phyloP scores from a whole-genome alignment of 92 coral and sea anemone species.

The Palythoa grandiflora region DNA sequence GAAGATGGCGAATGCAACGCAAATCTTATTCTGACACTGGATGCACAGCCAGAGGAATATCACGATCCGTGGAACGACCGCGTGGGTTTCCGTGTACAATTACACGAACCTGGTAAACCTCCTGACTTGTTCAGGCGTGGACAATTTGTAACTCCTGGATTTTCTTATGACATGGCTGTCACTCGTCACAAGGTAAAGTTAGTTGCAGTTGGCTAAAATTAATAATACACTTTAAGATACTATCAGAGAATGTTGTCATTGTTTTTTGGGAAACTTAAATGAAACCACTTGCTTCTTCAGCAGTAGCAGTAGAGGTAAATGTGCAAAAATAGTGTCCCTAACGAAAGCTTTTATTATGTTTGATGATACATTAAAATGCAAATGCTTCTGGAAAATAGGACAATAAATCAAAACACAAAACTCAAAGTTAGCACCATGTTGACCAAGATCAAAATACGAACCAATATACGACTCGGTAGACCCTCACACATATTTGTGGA shows the following conservation, averaged over 20 bases:
- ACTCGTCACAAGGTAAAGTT: slow-evolving; percentile 3
- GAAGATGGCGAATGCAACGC: neutral
- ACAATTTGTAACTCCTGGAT: slow-evolving; percentile 1
- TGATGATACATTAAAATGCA: too few species aligned
- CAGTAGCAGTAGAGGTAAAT: too few species aligned
- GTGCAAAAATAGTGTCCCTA: too few species aligned
- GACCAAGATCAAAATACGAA: too few species aligned
- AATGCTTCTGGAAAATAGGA: too few species aligned
- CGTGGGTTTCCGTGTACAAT: slow-evolving; percentile 21
- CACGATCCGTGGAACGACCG: slow-evolving; percentile 25
- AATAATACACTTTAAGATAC: too few species aligned
- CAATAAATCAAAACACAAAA: neutral
- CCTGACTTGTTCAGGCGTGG: neutral
- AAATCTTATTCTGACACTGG: slow-evolving; percentile 5
- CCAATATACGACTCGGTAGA: too few species aligned
- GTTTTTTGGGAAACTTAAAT: too few species aligned
- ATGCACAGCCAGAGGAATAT: slow-evolving; percentile 23
- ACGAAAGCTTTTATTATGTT: neutral
- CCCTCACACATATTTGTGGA: too few species aligned
- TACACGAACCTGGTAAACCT: neutral
- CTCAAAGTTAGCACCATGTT: neutral
- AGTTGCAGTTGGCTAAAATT: neutral
- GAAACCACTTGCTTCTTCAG: too few species aligned
- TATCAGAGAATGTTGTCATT: too few species aligned
- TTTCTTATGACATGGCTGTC: slow-evolving; percentile 2